phyloP scores from a whole-genome alignment of 2,797 vertebrate species.

The Decapterus maruadsi region DNA sequence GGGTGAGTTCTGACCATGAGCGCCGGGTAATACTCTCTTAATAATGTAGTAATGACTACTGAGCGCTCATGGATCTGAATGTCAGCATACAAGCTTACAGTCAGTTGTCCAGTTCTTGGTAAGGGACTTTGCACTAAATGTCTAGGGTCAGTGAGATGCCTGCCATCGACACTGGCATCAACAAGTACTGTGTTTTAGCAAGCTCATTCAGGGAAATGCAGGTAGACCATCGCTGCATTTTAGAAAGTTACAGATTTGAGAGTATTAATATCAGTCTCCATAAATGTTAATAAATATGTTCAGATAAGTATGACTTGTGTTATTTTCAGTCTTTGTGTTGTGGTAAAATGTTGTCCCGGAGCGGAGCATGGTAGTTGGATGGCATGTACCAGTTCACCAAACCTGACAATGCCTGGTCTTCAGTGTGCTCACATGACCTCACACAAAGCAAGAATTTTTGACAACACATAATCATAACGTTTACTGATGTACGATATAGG shows the following conservation, averaged over 20 bases:
- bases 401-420: too few species aligned
- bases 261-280: slow-evolving; percentile 5
- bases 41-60: background rate
- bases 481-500: too few species aligned
- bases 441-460: too few species aligned
- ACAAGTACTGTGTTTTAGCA: background rate
- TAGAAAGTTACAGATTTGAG: background rate
- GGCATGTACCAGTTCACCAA: too few species aligned
- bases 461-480: too few species aligned
- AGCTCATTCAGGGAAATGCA: background rate
- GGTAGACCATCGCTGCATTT: background rate
- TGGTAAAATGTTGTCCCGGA: too few species aligned
- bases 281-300: background rate
- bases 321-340: background rate
- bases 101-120: background rate
- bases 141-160: background rate
- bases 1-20: background rate
- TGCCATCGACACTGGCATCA: background rate
- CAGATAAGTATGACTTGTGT: background rate
- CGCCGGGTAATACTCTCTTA: background rate
- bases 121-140: slow-evolving; percentile 16
- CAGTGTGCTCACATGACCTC: too few species aligned
- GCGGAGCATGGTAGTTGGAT: too few species aligned
- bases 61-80: background rate
- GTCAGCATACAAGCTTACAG: background rate